Evolutionary conservation across 2,113 vertebrate genomes (phyloP).

Genomic region (Dolichotis patagonum): DNA sequence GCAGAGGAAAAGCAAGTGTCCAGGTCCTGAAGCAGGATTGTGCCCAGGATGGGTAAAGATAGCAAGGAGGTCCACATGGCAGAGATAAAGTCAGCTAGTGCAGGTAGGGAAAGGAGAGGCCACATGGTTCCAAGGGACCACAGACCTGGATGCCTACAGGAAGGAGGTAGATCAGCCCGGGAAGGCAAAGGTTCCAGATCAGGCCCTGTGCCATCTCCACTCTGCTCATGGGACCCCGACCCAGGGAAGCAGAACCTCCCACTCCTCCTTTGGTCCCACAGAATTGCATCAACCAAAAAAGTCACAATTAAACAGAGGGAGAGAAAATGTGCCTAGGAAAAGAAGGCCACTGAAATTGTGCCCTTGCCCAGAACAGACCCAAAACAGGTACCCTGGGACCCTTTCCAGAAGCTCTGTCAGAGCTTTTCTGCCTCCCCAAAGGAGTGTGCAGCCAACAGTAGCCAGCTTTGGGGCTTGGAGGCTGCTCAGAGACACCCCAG

Average conservation of each 20-base stretch:
- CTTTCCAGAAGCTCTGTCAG: not conserved
- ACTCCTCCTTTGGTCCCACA: not conserved
- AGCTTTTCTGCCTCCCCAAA: not conserved
- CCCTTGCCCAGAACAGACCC: not conserved
- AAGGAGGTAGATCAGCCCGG: not conserved
- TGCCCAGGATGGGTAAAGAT: not conserved
- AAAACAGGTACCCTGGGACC: not conserved
- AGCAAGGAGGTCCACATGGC: not conserved
- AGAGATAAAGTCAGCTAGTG: not conserved
- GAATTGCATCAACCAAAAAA: not conserved
- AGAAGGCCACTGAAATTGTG: not conserved
- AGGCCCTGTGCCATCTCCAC: not conserved
- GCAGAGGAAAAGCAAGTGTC: not conserved
- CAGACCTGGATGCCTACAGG: not conserved
- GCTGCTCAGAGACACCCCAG: not conserved
- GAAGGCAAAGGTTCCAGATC: rapidly evolving
- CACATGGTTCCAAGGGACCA: not conserved
- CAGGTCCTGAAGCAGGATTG: not conserved
- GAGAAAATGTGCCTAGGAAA: not conserved
- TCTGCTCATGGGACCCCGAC: not conserved
- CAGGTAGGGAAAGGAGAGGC: not conserved
- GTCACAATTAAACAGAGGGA: not conserved
- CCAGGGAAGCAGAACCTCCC: not conserved
- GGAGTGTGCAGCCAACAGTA: too few species aligned
- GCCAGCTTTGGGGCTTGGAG: not conserved